Conservation (phyloP, 2,888 invertebrate genomes). For the Cerceris rybyensis region DNA sequence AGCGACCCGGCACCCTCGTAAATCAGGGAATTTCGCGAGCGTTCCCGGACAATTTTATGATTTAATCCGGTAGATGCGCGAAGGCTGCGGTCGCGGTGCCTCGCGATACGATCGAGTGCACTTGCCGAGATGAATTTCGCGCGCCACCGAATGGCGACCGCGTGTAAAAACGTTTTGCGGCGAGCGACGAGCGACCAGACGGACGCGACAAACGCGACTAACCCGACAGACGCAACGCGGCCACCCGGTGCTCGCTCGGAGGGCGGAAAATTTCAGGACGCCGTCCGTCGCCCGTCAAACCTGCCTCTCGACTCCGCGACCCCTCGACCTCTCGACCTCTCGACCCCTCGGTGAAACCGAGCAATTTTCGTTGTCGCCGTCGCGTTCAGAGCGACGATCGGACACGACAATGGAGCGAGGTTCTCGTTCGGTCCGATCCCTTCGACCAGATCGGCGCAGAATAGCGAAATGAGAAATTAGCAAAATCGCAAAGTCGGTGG, state of each 20-base stretch:
- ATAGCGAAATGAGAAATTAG: too few relatives aligned
- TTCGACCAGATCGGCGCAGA: too few relatives aligned
- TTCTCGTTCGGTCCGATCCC: too few relatives aligned
- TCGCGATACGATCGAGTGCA: slow-evolving; percentile 53
- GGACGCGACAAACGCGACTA: neutral
- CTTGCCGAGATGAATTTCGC: slow-evolving; percentile 65
- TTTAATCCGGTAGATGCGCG: slow-evolving; percentile 71
- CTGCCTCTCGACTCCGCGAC: neutral
- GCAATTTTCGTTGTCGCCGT: too few relatives aligned
- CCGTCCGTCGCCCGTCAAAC: slow-evolving; percentile 37
- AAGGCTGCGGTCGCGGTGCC: slow-evolving; percentile 61
- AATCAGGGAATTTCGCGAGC: slow-evolving; percentile 70
- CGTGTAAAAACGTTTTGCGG: slow-evolving; percentile 62
- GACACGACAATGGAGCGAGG: too few relatives aligned
- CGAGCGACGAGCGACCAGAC: slow-evolving; percentile 6
- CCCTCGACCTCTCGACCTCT: too few relatives aligned
- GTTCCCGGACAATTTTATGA: slow-evolving; percentile 73
- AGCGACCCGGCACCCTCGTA: slow-evolving; percentile 56
- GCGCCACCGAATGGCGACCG: slow-evolving; percentile 50
- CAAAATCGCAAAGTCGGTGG: too few relatives aligned
- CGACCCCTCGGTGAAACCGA: too few relatives aligned
- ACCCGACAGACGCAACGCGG: slow-evolving; percentile 2
- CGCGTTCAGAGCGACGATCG: too few relatives aligned
- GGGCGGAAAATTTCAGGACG: slow-evolving; percentile 53
- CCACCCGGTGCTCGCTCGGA: slow-evolving; percentile 33